Evolutionary conservation across 2,888 invertebrate species (phyloP).

Genomic region (Polyommatus icarus): DNA sequence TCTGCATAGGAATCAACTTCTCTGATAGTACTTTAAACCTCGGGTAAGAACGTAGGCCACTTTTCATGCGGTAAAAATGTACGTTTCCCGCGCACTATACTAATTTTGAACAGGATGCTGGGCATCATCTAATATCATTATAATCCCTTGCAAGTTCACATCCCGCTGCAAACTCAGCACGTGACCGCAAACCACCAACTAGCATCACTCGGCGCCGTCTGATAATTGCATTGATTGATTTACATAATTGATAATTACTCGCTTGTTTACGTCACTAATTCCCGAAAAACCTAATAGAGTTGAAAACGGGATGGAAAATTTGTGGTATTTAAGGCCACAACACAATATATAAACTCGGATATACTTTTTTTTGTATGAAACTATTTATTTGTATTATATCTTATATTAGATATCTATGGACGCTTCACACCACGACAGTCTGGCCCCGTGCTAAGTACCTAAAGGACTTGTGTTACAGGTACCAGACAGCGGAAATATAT

Average conservation of each 20-base stretch:
- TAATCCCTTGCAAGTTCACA: background rate
- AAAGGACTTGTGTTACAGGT: too few relatives aligned
- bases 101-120: background rate
- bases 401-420: too few relatives aligned
- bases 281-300: background rate
- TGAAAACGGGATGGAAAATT: slow-evolving; percentile 15
- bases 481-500: too few relatives aligned
- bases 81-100: background rate
- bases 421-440: too few relatives aligned
- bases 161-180: background rate
- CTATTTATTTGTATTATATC: too few relatives aligned
- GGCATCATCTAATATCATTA: background rate
- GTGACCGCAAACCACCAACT: background rate
- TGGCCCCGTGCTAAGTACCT: too few relatives aligned
- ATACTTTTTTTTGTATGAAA: too few relatives aligned
- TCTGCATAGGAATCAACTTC: too few relatives aligned
- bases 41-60: too few relatives aligned
- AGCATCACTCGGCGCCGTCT: background rate
- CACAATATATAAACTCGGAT: background rate
- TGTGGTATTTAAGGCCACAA: background rate
- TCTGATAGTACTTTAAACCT: too few relatives aligned
- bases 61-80: too few relatives aligned
- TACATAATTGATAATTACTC: slow-evolving; percentile 8
- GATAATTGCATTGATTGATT: slow-evolving; percentile 16
- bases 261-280: background rate